Conservation (phyloP, 2,113 vertebrate genomes). For the Chlorodrepanis virens region DNA sequence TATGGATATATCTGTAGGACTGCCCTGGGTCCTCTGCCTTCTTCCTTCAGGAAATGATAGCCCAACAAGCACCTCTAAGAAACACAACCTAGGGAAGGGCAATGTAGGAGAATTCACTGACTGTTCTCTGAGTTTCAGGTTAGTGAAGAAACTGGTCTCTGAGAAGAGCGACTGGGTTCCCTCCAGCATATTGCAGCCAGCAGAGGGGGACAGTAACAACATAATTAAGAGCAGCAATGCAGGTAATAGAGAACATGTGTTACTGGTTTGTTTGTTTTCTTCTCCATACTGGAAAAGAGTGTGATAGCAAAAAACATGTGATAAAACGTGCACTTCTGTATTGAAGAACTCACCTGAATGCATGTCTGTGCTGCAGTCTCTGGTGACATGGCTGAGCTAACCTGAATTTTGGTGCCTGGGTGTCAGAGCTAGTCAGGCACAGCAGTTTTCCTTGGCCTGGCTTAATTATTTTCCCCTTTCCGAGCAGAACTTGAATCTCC, state of each 20-base stretch:
- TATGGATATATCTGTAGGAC: neutral
- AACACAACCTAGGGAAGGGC: neutral
- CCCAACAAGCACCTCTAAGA: neutral
- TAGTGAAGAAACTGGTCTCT: conserved; percentile 85
- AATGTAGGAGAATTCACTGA: neutral
- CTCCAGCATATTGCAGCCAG: conserved; percentile 77
- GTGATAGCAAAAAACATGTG: neutral
- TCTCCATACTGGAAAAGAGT: neutral
- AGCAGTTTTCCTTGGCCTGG: neutral
- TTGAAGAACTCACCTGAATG: neutral
- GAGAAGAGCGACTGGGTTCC: conserved; percentile 83
- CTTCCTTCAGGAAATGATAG: neutral
- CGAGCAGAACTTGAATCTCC: neutral
- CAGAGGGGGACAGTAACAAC: conserved; percentile 69
- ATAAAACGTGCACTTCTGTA: neutral
- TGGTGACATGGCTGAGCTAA: neutral
- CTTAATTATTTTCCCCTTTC: neutral
- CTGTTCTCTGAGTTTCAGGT: conserved; percentile 72
- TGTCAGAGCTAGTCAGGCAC: neutral
- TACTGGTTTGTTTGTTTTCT: neutral
- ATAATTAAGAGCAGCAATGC: conserved; percentile 75
- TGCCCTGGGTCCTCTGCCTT: neutral
- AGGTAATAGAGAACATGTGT: conserved; percentile 50
- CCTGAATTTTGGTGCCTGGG: neutral
- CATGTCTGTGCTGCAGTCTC: neutral